A percentile compares a stretch with the other conserved stretches of the same genome.
Evolutionary conservation across 2,797 vertebrate genomes (phyloP).

Genomic region (Macroramphosus scolopax): DNA sequence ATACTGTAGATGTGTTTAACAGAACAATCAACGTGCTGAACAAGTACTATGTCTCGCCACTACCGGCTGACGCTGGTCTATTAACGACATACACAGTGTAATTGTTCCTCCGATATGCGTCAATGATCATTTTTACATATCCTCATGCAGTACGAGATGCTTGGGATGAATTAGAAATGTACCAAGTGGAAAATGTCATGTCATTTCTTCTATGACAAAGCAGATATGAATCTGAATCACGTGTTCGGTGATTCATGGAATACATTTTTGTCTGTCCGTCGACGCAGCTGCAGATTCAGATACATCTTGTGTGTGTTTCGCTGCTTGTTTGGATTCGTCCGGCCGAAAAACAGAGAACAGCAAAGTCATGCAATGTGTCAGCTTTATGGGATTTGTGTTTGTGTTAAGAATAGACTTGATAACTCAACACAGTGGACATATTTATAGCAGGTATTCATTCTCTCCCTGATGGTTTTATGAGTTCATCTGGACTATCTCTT

Average conservation of each 20-base stretch:
- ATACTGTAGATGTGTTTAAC: no score
- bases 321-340: constrained; percentile 16
- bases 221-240: constrained; percentile 15
- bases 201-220: constrained; percentile 15
- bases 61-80: no score
- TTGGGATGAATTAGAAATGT: no score
- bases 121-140: no score
- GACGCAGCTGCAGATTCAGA: no score
- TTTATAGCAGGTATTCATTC: constrained; percentile 3
- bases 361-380: constrained; percentile 8
- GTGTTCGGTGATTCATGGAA: not conserved
- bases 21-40: no score
- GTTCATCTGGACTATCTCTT: not conserved
- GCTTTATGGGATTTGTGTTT: constrained; percentile 1
- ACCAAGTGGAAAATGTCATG: not conserved
- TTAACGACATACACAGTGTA: no score
- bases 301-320: not conserved
- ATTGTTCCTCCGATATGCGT: no score
- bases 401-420: not conserved
- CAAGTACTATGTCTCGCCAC: no score
- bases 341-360: no score
- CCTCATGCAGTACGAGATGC: no score
- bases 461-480: constrained; percentile 9
- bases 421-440: not conserved
- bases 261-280: constrained; percentile 10